Evolutionary conservation across 2,888 invertebrate genomes (phyloP).

Genomic region (Zygogramma bicolorata): DNA sequence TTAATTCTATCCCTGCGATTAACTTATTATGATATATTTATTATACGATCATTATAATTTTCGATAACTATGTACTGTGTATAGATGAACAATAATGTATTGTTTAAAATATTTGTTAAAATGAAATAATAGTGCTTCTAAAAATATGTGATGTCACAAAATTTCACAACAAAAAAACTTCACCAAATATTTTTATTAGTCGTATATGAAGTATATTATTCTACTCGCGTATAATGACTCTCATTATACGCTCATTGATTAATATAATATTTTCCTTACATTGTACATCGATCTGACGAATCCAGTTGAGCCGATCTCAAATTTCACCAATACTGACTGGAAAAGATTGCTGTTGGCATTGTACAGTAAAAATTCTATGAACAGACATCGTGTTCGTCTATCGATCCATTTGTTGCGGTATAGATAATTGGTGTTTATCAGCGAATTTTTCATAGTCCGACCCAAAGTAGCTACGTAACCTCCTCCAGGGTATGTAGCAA

Average conservation of each 20-base stretch:
- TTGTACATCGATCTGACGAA: conserved; percentile 42
- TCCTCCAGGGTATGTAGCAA: conserved; percentile 54
- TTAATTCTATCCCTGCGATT: too few species aligned
- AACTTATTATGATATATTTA: too few species aligned
- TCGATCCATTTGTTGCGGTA: conserved; percentile 55
- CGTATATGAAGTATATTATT: too few species aligned
- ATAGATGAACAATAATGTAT: too few species aligned
- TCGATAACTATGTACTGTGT: too few species aligned
- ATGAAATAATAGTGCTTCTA: too few species aligned
- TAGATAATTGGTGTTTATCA: conserved; percentile 53
- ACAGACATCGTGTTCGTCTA: conserved; percentile 48
- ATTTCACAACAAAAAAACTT: too few species aligned
- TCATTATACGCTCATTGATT: background rate
- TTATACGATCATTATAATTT: too few species aligned
- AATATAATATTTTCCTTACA: conserved; percentile 32
- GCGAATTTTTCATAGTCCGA: conserved; percentile 53
- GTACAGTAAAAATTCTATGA: conserved; percentile 56
- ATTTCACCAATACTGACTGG: conserved; percentile 49
- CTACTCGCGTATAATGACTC: too few species aligned
- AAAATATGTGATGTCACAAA: too few species aligned
- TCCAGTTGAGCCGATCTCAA: conserved; percentile 56
- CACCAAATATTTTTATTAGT: too few species aligned
- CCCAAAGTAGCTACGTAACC: conserved; percentile 57
- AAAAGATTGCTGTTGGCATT: conserved; percentile 58
- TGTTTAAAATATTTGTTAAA: too few species aligned